Conservation (phyloP, 1,140 invertebrate species). For the Drosophila rhopaloa region DNA sequence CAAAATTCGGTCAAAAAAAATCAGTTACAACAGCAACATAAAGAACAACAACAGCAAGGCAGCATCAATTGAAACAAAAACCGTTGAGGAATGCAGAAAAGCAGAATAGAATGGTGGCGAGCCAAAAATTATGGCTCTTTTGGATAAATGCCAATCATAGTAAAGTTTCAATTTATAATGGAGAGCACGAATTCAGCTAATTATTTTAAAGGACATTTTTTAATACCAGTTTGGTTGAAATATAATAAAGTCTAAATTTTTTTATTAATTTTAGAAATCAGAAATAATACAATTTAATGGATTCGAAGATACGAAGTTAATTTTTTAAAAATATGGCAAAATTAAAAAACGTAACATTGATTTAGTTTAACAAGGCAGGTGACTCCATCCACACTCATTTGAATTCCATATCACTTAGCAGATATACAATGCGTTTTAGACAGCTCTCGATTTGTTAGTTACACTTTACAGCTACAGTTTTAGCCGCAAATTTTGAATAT, state of each 20-base stretch:
- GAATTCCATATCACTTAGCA: slow-evolving; percentile 7
- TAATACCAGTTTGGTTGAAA: too few species aligned
- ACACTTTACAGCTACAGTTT: slow-evolving; percentile 18
- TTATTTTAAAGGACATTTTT: too few species aligned
- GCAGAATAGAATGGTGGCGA: background rate
- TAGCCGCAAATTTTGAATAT: slow-evolving; percentile 20
- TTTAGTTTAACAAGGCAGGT: slow-evolving; percentile 1
- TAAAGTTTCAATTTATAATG: background rate
- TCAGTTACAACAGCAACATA: slow-evolving; percentile 20
- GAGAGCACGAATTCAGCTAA: too few species aligned
- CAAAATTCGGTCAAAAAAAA: slow-evolving; percentile 31
- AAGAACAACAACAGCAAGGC: slow-evolving; percentile 12
- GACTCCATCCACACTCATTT: background rate
- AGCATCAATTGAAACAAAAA: background rate
- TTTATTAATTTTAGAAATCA: too few species aligned
- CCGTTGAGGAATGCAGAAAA: background rate
- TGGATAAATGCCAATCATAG: background rate
- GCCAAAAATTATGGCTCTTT: slow-evolving; percentile 3
- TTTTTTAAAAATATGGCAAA: too few species aligned
- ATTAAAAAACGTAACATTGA: too few species aligned
- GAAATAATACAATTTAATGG: too few species aligned
- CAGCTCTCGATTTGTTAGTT: slow-evolving; percentile 27
- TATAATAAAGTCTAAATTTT: too few species aligned
- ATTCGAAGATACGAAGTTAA: too few species aligned
- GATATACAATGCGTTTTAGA: slow-evolving; percentile 17